These are phyloP conservation scores for Ormyrus rosae DNA, from an alignment of 2,888 invertebrate species.

Conservation along the genomic window DNA sequence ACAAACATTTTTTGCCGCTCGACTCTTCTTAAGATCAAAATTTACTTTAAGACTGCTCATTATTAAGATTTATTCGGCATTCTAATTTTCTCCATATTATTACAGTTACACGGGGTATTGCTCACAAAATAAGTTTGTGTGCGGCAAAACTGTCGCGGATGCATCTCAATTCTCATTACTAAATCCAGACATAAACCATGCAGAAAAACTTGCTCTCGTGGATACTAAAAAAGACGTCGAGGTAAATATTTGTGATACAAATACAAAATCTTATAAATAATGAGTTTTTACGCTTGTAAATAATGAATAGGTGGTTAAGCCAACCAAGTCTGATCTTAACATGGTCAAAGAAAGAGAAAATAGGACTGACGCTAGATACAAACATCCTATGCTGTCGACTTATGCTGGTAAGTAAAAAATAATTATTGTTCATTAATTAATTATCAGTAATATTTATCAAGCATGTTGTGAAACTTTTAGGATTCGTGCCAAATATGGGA, in stretches of 20 bases:
- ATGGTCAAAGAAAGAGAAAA: conserved; percentile 81
- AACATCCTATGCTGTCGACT: conserved; percentile 85
- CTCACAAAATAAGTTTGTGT: conserved; percentile 84
- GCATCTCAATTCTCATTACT: conserved; percentile 83
- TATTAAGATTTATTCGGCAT: too few relatives aligned
- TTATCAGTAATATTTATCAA: neutral
- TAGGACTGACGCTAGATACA: conserved; percentile 83
- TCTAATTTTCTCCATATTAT: neutral
- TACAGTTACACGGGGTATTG: conserved; percentile 86
- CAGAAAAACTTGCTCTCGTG: conserved; percentile 83
- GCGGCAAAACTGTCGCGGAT: conserved; percentile 86
- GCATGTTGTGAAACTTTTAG: conserved; percentile 69
- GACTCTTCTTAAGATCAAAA: too few relatives aligned
- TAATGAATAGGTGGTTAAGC: conserved; percentile 78
- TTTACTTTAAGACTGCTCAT: too few relatives aligned
- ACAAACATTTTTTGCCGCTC: neutral
- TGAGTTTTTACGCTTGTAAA: neutral
- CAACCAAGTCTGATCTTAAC: conserved; percentile 82
- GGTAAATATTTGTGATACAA: conserved; percentile 70
- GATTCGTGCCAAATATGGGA: conserved; percentile 81
- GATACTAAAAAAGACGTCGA: conserved; percentile 82
- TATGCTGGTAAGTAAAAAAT: conserved; percentile 79
- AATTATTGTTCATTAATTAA: neutral
- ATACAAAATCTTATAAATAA: neutral
- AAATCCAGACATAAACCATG: conserved; percentile 85